Base-by-base conservation (phyloP, 2,888 invertebrate species). In the Andrena fulva region DNA sequence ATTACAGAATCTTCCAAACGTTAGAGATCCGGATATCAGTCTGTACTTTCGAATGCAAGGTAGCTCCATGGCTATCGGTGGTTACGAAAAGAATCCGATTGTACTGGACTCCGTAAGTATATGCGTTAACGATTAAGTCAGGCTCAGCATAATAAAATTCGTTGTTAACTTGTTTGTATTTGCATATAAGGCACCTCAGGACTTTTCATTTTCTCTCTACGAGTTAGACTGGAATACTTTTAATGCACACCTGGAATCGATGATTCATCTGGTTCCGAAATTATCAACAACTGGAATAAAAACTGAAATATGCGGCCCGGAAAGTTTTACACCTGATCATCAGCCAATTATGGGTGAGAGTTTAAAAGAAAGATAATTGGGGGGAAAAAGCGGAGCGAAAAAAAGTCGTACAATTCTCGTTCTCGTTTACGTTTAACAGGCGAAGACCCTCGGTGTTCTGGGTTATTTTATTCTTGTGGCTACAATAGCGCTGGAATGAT, bases 401-500 rank as follows among this genome's bases (percentile, higher is more conserved):
- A 0, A 12, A 16, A 5, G 16, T 42, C 4, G 42, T 42, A 5
- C 4, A 27, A 20, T 27, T 27, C 10, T 24, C 24, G 8, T 79
- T 31, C 16, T 12, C 20, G 12, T 8, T 31, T 76, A 35, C 60
- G 68, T 83, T 72, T 24, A 6, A 78, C 54, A 94, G 94, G 94
- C 33, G 94, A 94, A 85, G 94, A 94, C 87, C 94, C 94, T 6
- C 90, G 93, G 24, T 93, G 93, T 76, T 82, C 87, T 94, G 98
- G 98, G 16, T 95, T 98, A 33, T 98, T 96, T 93, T 97, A 98
- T 92, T 97, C 97, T 84, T 97, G 97, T 91, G 98, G 97, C 0
- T 98, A 97, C 94, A 99, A 98, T 93, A 98, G 98, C 0, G 96
- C 97, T 0, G 98, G 98, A 0, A 97, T 99, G 96, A 98, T 98